phyloP scores from a whole-genome alignment of 1,140 invertebrate genomes.

The Linepithema humile region DNA sequence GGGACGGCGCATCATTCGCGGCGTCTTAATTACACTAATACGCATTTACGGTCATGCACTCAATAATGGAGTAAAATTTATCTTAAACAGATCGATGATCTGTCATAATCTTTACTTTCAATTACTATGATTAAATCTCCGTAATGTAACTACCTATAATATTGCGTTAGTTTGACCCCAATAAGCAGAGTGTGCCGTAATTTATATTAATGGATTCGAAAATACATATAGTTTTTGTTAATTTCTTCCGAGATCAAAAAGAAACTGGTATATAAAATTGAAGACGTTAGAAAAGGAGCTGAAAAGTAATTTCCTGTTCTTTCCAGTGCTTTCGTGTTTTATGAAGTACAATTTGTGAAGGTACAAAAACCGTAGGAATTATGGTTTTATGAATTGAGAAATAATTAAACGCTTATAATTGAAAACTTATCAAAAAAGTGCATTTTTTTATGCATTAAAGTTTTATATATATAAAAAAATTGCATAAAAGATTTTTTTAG shows the following conservation, averaged over 20 bases:
- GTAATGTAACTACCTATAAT: neutral
- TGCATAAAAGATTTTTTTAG: neutral
- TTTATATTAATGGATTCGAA: neutral
- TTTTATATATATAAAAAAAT: neutral
- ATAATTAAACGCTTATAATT: too few species aligned
- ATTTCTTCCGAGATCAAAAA: neutral
- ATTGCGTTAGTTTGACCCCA: neutral
- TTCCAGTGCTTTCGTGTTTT: too few species aligned
- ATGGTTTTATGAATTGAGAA: too few species aligned
- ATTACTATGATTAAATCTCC: constrained; percentile 12
- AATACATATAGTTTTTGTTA: constrained; percentile 4
- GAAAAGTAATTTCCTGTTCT: neutral
- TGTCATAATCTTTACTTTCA: neutral
- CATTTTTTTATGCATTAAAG: neutral
- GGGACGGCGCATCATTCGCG: neutral
- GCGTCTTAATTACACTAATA: neutral
- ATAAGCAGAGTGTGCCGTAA: neutral
- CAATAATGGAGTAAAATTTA: neutral
- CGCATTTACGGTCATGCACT: neutral
- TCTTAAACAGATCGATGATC: neutral
- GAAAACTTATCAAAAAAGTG: neutral
- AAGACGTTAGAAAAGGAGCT: neutral
- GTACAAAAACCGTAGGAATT: too few species aligned
- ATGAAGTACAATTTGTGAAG: too few species aligned
- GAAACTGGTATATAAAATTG: neutral